A percentile compares a stretch with the other conserved stretches of the same genome.
phyloP scores from a whole-genome alignment of 2,888 invertebrate species.

The Pheosia tremula region DNA sequence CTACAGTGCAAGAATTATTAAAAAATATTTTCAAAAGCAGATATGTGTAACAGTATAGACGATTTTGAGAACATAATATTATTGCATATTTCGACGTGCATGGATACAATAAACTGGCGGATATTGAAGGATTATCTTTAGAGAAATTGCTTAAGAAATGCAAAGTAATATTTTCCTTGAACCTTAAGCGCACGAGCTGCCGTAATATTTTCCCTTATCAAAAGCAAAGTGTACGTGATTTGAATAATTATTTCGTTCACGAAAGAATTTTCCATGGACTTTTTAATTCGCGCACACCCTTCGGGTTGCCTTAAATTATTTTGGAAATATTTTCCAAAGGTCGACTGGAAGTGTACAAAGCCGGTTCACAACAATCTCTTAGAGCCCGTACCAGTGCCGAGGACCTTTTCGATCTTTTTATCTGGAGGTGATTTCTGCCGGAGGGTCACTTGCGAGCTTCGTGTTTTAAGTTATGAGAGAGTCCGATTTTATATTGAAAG shows the following conservation, averaged over 20 bases:
- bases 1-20: no score
- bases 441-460: conserved; percentile 26
- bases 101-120: no score
- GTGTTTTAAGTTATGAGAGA: conserved; percentile 17
- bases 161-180: no score
- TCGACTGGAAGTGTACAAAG: conserved; percentile 37
- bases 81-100: no score
- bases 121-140: no score
- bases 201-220: conserved; percentile 2
- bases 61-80: no score
- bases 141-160: no score
- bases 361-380: conserved; percentile 42
- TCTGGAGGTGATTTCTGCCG: conserved; percentile 46
- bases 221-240: neutral
- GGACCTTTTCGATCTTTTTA: conserved; percentile 41
- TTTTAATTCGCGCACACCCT: neutral
- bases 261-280: neutral
- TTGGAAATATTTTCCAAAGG: conserved; percentile 37
- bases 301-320: conserved; percentile 35
- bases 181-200: neutral
- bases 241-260: neutral
- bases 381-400: conserved; percentile 25
- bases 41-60: no score
- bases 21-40: no score
- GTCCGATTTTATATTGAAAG: conserved; percentile 11